Evolutionary conservation across 2,888 invertebrate species (phyloP), one percentile per base, ranked within the genome.

Genomic region (Synergus japonicus): DNA sequence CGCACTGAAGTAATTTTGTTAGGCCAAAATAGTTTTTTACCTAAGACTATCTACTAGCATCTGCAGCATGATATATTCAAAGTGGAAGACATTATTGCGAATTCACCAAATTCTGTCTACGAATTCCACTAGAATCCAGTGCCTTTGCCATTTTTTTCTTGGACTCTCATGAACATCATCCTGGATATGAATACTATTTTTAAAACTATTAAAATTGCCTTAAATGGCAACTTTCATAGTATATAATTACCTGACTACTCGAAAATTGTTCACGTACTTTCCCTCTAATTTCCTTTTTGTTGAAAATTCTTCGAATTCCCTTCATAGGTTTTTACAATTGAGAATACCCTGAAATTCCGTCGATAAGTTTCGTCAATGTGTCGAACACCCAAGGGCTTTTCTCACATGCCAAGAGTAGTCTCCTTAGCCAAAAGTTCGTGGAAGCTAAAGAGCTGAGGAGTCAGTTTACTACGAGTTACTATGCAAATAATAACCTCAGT

Each of bases 41-140:
- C 3, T 10, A 8, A 69, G 18, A 22, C 43, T 43, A 1, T 66
- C 65, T 66, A 10, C 8, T 46, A 49, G 5, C 7, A 49, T 67
- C 44, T 46, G 67, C 44, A 4, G 12, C 44, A 67, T 43, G 44
- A 22, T 22, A 29, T 8, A 67, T 44, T 67, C 22, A 46, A 46
- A 22, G 46, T 60, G n/a, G 63, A 63, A 58, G 66, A 79, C 69
- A 79, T 87, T 87, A 84, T 87, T 87, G 83, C 87, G 81, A 86
- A 86, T 86, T 83, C 82, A 22, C 78, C 69, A 83, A 81, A 83
- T 86, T 37, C 76, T 64, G 78, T 76, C 80, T 80, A 69, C 63
- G 76, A 80, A 76, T 80, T 63, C 80, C 67, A 37, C 77, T 69
- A 15, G 29, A 18, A 7, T n/a, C 67, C 2, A 46, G 13, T 43